A percentile compares a stretch with the other conserved stretches of the same genome.
Evolutionary conservation across 2,113 vertebrate species (phyloP).

Genomic region (Cervus canadensis): DNA sequence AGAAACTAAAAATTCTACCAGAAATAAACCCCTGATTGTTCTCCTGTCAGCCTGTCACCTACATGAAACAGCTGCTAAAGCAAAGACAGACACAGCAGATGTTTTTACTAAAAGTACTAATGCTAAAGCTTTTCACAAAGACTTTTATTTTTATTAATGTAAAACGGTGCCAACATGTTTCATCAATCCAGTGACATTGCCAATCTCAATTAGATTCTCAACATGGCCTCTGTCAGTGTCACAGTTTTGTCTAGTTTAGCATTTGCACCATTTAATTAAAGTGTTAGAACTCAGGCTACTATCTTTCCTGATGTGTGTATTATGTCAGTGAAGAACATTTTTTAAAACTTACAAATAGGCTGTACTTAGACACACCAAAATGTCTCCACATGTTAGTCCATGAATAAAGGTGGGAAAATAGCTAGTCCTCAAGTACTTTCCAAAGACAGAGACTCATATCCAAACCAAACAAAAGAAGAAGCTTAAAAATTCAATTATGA

Average conservation of each 20-base stretch:
- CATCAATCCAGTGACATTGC: background rate
- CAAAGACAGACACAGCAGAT: slow-evolving; percentile 51
- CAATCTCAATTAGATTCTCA: background rate
- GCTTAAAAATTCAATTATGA: background rate
- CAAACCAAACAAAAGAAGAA: background rate
- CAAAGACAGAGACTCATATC: background rate
- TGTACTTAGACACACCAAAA: background rate
- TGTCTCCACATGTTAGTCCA: background rate
- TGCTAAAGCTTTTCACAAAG: background rate
- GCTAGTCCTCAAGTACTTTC: background rate
- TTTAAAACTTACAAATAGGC: background rate
- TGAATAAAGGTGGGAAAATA: background rate
- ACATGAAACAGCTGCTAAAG: slow-evolving; percentile 58
- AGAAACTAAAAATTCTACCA: slow-evolving; percentile 65
- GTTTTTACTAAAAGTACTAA: slow-evolving; percentile 37
- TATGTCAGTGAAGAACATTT: background rate
- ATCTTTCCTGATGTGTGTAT: background rate
- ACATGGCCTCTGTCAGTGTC: background rate
- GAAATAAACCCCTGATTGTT: slow-evolving; percentile 70
- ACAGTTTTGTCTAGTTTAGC: background rate
- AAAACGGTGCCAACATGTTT: background rate
- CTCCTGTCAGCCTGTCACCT: slow-evolving; percentile 69
- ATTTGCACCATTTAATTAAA: background rate
- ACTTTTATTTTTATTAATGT: slow-evolving; percentile 47
- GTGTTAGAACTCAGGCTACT: background rate